Conservation (phyloP, 2,797 vertebrate species). For the Alcedo atthis region DNA sequence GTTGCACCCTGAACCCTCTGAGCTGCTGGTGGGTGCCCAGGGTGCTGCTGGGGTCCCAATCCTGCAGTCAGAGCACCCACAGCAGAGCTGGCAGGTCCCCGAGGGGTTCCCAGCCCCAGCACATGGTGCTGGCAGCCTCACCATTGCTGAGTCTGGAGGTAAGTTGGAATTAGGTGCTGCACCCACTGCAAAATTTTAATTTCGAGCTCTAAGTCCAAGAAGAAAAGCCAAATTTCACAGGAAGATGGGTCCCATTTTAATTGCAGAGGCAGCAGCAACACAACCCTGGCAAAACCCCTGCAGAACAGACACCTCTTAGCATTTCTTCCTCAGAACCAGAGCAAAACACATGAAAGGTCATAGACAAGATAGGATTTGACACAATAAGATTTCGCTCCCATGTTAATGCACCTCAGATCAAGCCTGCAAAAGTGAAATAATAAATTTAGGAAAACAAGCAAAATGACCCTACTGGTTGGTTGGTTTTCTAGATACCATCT, state of each 20-base stretch:
- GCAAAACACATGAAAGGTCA: slow-evolving; percentile 78
- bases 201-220: background rate
- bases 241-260: slow-evolving; percentile 13
- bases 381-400: slow-evolving; percentile 75
- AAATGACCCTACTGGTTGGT: slow-evolving; percentile 86
- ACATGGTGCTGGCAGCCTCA: fast-evolving
- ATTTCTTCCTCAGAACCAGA: slow-evolving; percentile 42
- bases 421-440: slow-evolving; percentile 81
- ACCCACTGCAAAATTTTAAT: background rate
- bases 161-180: background rate
- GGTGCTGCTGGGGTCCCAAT: background rate
- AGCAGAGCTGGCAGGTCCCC: background rate
- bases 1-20: background rate
- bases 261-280: background rate
- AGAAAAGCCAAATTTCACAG: background rate
- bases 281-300: background rate
- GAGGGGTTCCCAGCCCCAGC: background rate
- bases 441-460: slow-evolving; percentile 87
- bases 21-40: background rate
- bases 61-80: fast-evolving
- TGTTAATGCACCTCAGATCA: slow-evolving; percentile 78
- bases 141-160: background rate
- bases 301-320: slow-evolving; percentile 27
- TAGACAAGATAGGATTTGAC: slow-evolving; percentile 76
- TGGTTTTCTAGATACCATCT: slow-evolving; percentile 85